Percentiles rank a stretch among this genome's conserved stretches.
phyloP scores from a whole-genome alignment of 2,888 invertebrate species.

The Operophtera brumata region DNA sequence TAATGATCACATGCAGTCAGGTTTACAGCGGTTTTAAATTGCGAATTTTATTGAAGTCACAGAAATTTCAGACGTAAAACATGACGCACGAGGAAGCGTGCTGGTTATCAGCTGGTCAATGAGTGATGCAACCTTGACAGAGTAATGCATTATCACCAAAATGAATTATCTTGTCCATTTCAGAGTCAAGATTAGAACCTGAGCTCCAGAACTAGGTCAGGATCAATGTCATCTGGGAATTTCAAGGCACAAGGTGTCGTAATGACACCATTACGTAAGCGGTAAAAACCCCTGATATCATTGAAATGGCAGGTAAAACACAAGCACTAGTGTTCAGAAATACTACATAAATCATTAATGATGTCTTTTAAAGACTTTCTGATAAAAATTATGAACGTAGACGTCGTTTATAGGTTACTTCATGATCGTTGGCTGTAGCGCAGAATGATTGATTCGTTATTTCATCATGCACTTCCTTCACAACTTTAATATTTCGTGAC shows the following conservation, averaged over 20 bases:
- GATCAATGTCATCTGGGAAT: slow-evolving; percentile 72
- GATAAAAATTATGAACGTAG: neutral
- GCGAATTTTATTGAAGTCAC: neutral
- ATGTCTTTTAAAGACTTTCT: slow-evolving; percentile 7
- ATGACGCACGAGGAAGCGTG: slow-evolving; percentile 10
- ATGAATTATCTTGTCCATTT: neutral
- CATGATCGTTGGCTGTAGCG: slow-evolving; percentile 2
- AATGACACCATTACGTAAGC: slow-evolving; percentile 73
- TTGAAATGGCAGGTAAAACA: neutral
- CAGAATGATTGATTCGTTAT: slow-evolving; percentile 8
- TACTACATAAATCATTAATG: slow-evolving; percentile 4
- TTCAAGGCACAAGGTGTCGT: slow-evolving; percentile 65
- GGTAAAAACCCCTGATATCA: slow-evolving; percentile 29
- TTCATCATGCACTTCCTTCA: slow-evolving; percentile 6
- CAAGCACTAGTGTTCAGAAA: neutral
- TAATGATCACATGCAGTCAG: no score
- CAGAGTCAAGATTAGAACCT: slow-evolving; percentile 11
- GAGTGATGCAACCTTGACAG: slow-evolving; percentile 6
- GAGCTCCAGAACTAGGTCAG: slow-evolving; percentile 54
- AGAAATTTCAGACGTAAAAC: neutral
- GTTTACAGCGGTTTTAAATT: no score
- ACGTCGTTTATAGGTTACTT: slow-evolving; percentile 22
- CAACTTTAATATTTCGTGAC: neutral
- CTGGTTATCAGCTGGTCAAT: slow-evolving; percentile 1
- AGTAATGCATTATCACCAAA: neutral